Percentiles rank a stretch among this genome's conserved stretches.
These are phyloP conservation scores for Phallusia fumigata DNA, from an alignment of 23 tunicate genomes.

Conservation along the genomic window DNA sequence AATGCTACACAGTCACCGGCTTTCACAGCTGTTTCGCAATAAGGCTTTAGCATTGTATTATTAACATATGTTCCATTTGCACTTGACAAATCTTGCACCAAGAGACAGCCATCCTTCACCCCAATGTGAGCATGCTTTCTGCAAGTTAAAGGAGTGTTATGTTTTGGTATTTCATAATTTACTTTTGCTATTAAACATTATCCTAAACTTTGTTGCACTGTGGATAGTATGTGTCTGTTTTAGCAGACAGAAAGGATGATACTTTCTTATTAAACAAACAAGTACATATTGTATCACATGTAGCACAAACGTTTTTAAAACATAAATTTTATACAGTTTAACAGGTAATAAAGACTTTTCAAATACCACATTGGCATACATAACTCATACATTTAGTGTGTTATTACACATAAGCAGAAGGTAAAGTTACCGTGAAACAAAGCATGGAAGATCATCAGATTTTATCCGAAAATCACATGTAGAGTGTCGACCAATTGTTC, in stretches of 20 bases:
- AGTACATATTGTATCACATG: too few relatives aligned
- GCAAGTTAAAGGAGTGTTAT: background rate
- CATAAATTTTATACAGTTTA: too few relatives aligned
- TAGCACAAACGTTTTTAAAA: too few relatives aligned
- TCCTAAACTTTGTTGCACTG: too few relatives aligned
- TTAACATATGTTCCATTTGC: constrained; percentile 69
- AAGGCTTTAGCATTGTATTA: constrained; percentile 58
- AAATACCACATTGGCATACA: too few relatives aligned
- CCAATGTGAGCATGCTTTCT: constrained; percentile 40
- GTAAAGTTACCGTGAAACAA: background rate
- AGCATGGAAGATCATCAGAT: background rate
- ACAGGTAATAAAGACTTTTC: too few relatives aligned
- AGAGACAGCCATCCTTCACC: constrained; percentile 11
- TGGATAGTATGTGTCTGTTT: too few relatives aligned
- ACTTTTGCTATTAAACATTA: too few relatives aligned
- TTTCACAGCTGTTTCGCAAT: constrained; percentile 13
- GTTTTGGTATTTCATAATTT: too few relatives aligned
- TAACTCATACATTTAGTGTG: too few relatives aligned
- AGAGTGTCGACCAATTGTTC: background rate
- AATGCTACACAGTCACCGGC: constrained; percentile 57
- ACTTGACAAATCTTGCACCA: constrained; percentile 53
- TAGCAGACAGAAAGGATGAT: too few relatives aligned
- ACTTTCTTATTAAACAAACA: too few relatives aligned
- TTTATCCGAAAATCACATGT: background rate
- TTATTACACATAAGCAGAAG: background rate